Evolutionary conservation across 2,113 vertebrate species (phyloP).

Genomic region (Pterocles gutturalis): DNA sequence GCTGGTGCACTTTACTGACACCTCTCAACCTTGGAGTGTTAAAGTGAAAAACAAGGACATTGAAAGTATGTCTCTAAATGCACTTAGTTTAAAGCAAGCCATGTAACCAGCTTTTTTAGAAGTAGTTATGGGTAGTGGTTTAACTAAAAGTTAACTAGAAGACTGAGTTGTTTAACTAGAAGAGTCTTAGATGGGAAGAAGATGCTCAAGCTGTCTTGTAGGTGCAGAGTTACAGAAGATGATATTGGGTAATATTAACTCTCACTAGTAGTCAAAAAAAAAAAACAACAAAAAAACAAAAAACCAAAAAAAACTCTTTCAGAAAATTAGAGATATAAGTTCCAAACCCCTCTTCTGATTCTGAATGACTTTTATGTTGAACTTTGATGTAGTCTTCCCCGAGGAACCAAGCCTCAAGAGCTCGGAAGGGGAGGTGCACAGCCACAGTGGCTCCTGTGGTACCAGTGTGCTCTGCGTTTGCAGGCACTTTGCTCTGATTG

Average conservation of each 20-base stretch:
- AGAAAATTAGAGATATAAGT: background rate
- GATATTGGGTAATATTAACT: background rate
- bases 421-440: rapidly evolving
- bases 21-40: background rate
- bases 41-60: background rate
- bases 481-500: rapidly evolving
- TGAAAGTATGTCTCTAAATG: background rate
- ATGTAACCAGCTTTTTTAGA: background rate
- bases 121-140: background rate
- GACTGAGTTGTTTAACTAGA: background rate
- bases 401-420: rapidly evolving
- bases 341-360: background rate
- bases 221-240: background rate
- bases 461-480: background rate
- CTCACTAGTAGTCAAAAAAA: background rate
- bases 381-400: background rate
- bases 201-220: background rate
- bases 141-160: background rate
- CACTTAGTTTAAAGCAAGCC: background rate
- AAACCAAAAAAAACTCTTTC: background rate
- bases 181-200: background rate
- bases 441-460: background rate
- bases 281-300: background rate
- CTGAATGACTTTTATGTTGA: background rate
- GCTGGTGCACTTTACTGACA: background rate